Percentiles rank a stretch among this genome's conserved stretches.
phyloP scores from a whole-genome alignment of 1,140 invertebrate species.

The Hesperophylax magnus region DNA sequence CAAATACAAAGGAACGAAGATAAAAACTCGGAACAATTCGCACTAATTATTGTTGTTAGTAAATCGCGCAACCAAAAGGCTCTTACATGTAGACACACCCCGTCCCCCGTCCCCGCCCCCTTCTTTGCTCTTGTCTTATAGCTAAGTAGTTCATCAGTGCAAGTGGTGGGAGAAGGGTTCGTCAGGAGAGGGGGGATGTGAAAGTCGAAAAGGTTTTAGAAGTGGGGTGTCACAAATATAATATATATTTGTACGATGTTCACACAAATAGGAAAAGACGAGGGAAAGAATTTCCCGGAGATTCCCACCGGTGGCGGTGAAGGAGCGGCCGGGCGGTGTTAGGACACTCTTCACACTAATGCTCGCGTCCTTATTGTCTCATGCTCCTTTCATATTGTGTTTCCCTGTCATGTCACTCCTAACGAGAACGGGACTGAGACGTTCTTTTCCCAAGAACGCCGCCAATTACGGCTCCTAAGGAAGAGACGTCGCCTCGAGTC shows the following conservation, averaged over 20 bases:
- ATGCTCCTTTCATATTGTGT: constrained; percentile 44
- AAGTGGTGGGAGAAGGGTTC: not conserved
- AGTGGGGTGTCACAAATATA: not conserved
- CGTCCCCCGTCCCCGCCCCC: too few species aligned
- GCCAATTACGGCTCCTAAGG: constrained; percentile 51
- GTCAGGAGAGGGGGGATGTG: not conserved
- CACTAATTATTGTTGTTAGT: not conserved
- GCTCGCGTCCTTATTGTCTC: constrained; percentile 31
- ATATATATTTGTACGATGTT: too few species aligned
- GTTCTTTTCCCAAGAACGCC: constrained; percentile 30
- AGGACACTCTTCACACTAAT: constrained; percentile 42
- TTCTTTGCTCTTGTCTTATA: not conserved
- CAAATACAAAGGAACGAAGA: not conserved
- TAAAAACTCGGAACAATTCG: not conserved
- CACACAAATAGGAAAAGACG: too few species aligned
- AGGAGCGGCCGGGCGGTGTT: constrained; percentile 30
- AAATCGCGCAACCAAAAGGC: not conserved
- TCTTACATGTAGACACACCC: not conserved
- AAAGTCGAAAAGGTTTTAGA: not conserved
- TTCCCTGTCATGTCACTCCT: constrained; percentile 53
- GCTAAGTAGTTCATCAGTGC: constrained; percentile 8
- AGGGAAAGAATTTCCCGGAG: constrained; percentile 22
- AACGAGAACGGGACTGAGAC: constrained; percentile 33
- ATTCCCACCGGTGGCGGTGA: constrained; percentile 30
- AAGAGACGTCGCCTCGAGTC: constrained; percentile 50